A percentile compares a stretch with the other conserved stretches of the same genome.
phyloP scores from a whole-genome alignment of 2,113 vertebrate genomes.

The Menura novaehollandiae region DNA sequence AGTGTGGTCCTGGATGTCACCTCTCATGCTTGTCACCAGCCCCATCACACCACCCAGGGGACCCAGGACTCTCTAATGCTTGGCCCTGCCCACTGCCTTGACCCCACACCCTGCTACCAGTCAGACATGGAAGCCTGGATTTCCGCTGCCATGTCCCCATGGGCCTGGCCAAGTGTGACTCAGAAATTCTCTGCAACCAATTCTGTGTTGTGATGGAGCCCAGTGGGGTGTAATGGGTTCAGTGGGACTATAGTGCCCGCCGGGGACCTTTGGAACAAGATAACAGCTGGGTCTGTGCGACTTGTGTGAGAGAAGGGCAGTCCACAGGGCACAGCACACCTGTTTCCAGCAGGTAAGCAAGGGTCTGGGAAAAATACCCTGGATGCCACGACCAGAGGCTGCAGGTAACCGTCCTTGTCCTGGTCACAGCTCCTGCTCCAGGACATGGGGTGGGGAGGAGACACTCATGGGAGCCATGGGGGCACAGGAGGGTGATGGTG shows the following conservation, averaged over 20 bases:
- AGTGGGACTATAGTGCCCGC: neutral
- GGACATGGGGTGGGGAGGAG: rapidly evolving
- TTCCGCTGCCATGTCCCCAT: neutral
- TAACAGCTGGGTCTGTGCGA: neutral
- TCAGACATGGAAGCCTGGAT: neutral
- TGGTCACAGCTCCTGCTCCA: neutral
- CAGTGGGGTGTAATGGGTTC: neutral
- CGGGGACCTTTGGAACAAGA: conserved; percentile 58
- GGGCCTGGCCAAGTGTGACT: neutral
- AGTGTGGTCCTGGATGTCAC: neutral
- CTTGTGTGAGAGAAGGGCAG: neutral
- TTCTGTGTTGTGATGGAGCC: neutral
- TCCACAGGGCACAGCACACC: neutral
- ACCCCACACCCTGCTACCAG: neutral
- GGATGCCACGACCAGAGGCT: neutral
- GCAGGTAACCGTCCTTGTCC: neutral
- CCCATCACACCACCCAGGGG: neutral
- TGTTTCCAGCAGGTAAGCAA: neutral
- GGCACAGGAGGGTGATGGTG: neutral
- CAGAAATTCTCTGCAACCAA: neutral
- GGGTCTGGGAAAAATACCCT: neutral
- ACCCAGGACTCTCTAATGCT: neutral
- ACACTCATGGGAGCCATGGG: rapidly evolving
- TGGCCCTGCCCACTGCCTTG: neutral
- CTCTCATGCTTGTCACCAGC: neutral